Conservation (phyloP, 2,888 invertebrate species). For the Nephrotoma guestfalica region DNA sequence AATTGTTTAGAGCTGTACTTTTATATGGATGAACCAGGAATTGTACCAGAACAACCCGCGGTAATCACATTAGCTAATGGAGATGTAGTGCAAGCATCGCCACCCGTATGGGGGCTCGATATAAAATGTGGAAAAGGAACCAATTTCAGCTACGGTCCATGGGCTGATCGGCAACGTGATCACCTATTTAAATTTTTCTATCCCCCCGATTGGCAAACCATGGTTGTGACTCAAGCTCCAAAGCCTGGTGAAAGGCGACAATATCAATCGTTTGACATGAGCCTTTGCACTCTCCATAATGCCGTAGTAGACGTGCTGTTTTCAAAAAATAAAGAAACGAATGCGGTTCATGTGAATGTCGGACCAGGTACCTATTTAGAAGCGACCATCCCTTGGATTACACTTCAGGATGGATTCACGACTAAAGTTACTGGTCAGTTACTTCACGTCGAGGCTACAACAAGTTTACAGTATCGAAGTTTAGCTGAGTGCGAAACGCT, state of each 20-base stretch:
- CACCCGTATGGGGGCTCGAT: conserved; percentile 91
- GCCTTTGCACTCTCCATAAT: conserved; percentile 78
- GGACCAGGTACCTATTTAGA: conserved; percentile 93
- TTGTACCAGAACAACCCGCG: conserved; percentile 85
- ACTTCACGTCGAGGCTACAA: conserved; percentile 87
- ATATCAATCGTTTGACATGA: conserved; percentile 84
- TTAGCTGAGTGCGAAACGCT: conserved; percentile 89
- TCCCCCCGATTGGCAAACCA: conserved; percentile 70
- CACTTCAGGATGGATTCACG: conserved; percentile 71
- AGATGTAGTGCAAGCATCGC: conserved; percentile 82
- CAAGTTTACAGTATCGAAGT: conserved; percentile 86
- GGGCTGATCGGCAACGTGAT: conserved; percentile 96
- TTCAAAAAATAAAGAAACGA: conserved; percentile 83
- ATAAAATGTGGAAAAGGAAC: conserved; percentile 86
- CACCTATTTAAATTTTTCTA: conserved; percentile 92
- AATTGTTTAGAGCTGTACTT: conserved; percentile 91
- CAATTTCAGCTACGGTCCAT: conserved; percentile 95
- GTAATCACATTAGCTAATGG: conserved; percentile 81
- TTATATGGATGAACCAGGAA: conserved; percentile 92
- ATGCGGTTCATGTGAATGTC: conserved; percentile 91
- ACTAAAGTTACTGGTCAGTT: conserved; percentile 88
- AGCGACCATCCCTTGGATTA: conserved; percentile 91
- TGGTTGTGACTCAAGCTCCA: conserved; percentile 66
- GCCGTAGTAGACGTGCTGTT: conserved; percentile 93
- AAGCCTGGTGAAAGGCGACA: conserved; percentile 77